Base-by-base conservation (phyloP, 2,888 invertebrate genomes). In the Fragum fragum region DNA sequence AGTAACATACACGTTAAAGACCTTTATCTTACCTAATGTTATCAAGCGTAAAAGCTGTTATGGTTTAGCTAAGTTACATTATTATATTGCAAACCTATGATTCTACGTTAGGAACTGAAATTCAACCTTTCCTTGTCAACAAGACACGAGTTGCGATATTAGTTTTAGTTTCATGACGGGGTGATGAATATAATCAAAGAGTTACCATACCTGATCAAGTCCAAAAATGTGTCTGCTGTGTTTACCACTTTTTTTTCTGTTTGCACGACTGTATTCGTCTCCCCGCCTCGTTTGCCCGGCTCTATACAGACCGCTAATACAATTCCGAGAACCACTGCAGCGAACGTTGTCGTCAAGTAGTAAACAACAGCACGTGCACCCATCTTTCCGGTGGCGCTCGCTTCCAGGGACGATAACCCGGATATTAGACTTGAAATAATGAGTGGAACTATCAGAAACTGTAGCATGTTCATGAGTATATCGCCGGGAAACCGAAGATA, bases 261-360 rank as follows among this genome's bases (percentile, higher is more conserved):
- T 3, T 68, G 71, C 7, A 52, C 47, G n/a, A 3, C 47, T 9
- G 85, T 74, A 14, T 79, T 77, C 11, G 71, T 57, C 28, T 79
- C 74, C 2, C 71, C 71, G 1, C 87, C 87, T 23, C 80, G 52
- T n/a, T 75, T 73, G 0, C 96, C 99, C 0, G 99, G 99, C 90
- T 97, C 96, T 92, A 99, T 98, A 29, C 97, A 96, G 76, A 97
- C 96, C 81, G 99, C 99, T 87, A 99, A 96, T 81, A 98, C 96
- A 90, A 99, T 99, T 76, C 97, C 97, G 3, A 98, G 95, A 89
- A 98, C 96, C 83, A 99, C 99, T 9, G 99, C 99, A 91, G 97
- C 96, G 39, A 98, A 95, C 2, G 99, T 99, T 23, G 99, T 99
- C 73, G 97, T 96, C 95, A 98, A 96, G 95, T 99, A 99, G 95